Evolutionary conservation across 2,888 invertebrate species (phyloP).

Genomic region (Rapana venosa): DNA sequence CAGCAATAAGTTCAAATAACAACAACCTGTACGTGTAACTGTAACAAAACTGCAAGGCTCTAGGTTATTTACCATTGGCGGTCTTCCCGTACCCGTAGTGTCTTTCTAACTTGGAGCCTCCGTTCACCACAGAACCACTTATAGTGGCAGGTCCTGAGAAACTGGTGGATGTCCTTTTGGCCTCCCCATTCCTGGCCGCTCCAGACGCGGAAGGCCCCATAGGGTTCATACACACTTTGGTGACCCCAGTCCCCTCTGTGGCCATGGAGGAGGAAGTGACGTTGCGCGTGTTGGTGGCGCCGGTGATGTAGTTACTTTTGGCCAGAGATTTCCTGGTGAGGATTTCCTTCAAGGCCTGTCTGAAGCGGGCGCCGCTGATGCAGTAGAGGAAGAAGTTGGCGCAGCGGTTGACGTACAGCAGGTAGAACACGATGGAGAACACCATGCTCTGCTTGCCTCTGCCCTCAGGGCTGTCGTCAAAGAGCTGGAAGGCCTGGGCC

Average conservation of each 20-base stretch:
- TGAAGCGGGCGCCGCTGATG: constrained; percentile 64
- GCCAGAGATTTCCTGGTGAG: constrained; percentile 3
- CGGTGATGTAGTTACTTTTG: not conserved
- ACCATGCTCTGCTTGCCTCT: constrained; percentile 53
- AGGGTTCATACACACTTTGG: constrained; percentile 5
- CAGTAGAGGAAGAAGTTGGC: constrained; percentile 69
- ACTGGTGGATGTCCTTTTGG: constrained; percentile 16
- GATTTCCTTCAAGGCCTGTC: constrained; percentile 55
- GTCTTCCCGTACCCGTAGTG: not conserved
- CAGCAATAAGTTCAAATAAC: too few relatives aligned
- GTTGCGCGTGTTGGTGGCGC: constrained; percentile 19
- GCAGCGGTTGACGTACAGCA: constrained; percentile 67
- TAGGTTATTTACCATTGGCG: not conserved
- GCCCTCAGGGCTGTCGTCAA: constrained; percentile 45
- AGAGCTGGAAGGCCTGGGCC: constrained; percentile 45
- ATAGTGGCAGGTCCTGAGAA: not conserved
- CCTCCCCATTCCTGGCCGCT: not conserved
- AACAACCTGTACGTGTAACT: too few relatives aligned
- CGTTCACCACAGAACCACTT: not conserved
- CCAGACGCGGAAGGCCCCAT: not conserved
- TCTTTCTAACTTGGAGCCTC: not conserved
- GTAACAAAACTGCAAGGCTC: too few relatives aligned
- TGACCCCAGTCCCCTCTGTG: not conserved
- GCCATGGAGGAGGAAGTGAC: not conserved
- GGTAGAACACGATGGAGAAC: constrained; percentile 60